A percentile compares a stretch with the other conserved stretches of the same genome.
These are phyloP conservation scores for Encarsia formosa DNA, from an alignment of 2,888 invertebrate species.

Conservation along the genomic window DNA sequence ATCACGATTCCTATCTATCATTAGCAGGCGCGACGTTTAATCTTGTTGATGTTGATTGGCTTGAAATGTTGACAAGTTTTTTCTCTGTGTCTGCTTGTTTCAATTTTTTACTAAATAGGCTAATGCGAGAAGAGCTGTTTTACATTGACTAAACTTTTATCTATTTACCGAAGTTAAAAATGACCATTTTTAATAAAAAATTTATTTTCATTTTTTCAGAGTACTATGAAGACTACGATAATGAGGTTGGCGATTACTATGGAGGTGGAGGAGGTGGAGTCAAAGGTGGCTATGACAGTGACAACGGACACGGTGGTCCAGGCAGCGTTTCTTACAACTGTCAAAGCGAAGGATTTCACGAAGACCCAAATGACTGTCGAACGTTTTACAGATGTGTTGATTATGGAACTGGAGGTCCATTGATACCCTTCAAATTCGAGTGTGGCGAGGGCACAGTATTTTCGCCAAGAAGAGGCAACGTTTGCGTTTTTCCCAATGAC, in stretches of 20 bases:
- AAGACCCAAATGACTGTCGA: constrained; percentile 68
- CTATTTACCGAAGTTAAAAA: too few species aligned
- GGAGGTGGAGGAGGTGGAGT: too few species aligned
- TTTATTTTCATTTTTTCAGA: constrained; percentile 6
- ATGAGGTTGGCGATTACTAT: constrained; percentile 22
- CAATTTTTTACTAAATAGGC: too few species aligned
- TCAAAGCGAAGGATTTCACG: constrained; percentile 66
- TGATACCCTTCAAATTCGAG: constrained; percentile 63
- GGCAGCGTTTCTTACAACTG: constrained; percentile 54
- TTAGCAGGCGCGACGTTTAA: too few species aligned
- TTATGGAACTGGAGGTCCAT: constrained; percentile 55
- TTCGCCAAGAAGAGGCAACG: constrained; percentile 53
- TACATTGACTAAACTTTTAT: too few species aligned
- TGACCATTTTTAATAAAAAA: too few species aligned
- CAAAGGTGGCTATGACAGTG: too few species aligned
- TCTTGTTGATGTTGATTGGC: too few species aligned
- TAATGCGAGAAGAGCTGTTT: too few species aligned
- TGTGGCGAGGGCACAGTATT: constrained; percentile 75
- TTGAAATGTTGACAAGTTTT: too few species aligned
- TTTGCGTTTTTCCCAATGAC: constrained; percentile 68
- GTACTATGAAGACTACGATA: constrained; percentile 23
- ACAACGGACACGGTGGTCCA: constrained; percentile 14
- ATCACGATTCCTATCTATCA: too few species aligned
- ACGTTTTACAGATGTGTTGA: constrained; percentile 73
- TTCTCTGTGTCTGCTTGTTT: too few species aligned